Conservation (phyloP, 2,113 vertebrate genomes). For the Ia io region DNA sequence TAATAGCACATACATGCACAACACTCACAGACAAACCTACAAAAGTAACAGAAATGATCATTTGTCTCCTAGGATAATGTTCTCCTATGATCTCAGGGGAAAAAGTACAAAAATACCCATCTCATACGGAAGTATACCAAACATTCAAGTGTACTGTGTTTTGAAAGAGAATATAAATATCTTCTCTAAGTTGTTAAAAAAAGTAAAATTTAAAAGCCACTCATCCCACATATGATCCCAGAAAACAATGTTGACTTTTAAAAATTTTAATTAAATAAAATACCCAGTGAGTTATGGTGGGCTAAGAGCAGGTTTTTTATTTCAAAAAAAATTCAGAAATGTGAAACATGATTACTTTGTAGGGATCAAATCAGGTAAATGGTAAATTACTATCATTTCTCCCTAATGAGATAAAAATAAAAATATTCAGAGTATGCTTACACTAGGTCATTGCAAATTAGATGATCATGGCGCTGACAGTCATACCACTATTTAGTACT, state of each 20-base stretch:
- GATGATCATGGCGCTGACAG: too few species aligned
- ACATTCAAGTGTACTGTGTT: background rate
- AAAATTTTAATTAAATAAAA: background rate
- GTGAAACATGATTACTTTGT: background rate
- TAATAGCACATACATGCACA: background rate
- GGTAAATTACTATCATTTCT: background rate
- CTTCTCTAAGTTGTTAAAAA: background rate
- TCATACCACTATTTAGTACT: background rate
- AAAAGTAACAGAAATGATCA: background rate
- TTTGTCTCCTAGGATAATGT: background rate
- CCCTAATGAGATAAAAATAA: background rate
- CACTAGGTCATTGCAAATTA: background rate
- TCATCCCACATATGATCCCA: background rate
- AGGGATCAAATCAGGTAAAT: background rate
- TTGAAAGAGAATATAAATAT: conserved; percentile 3
- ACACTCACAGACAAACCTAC: background rate
- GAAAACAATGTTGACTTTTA: background rate
- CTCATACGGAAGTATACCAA: background rate
- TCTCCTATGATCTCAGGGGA: background rate
- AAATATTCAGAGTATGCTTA: background rate
- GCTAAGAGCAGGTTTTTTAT: background rate
- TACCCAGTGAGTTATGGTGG: background rate
- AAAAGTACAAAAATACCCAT: background rate
- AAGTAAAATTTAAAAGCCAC: background rate
- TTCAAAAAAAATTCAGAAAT: background rate